Conservation (phyloP, 2,888 invertebrate species). For the Standfussiana lucernea region DNA sequence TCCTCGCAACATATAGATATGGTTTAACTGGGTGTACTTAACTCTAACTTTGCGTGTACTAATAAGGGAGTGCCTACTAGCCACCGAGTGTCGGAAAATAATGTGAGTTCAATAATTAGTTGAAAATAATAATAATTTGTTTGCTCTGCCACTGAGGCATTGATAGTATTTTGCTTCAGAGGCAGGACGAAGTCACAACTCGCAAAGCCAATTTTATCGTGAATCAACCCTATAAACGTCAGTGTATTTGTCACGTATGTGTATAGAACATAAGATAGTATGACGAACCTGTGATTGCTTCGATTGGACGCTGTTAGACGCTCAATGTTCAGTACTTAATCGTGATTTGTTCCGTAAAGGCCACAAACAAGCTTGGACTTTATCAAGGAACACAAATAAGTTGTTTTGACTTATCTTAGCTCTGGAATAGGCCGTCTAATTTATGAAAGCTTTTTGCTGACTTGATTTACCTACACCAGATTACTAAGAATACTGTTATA, state of each 20-base stretch:
- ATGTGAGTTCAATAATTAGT: neutral
- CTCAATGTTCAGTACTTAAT: slow-evolving; percentile 28
- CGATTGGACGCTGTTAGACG: slow-evolving; percentile 14
- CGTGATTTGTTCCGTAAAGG: slow-evolving; percentile 35
- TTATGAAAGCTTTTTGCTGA: slow-evolving; percentile 27
- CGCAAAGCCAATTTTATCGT: neutral
- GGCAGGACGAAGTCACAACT: neutral
- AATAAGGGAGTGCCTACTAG: neutral
- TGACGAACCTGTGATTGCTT: slow-evolving; percentile 23
- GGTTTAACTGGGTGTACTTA: neutral
- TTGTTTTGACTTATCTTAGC: slow-evolving; percentile 56
- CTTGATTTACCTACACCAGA: slow-evolving; percentile 6
- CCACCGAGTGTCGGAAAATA: neutral
- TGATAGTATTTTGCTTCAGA: neutral
- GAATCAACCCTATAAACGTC: slow-evolving; percentile 22
- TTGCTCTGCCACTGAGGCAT: neutral
- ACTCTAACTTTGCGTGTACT: neutral
- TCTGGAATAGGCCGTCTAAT: slow-evolving; percentile 26
- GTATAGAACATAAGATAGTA: neutral
- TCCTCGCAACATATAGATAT: neutral
- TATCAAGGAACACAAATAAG: slow-evolving; percentile 56
- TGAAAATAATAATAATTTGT: neutral
- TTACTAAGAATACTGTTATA: slow-evolving; percentile 8
- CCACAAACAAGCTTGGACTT: slow-evolving; percentile 33
- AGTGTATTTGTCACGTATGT: neutral